Evolutionary conservation across 2,113 vertebrate genomes (phyloP).

Genomic region (Catagonus wagneri): DNA sequence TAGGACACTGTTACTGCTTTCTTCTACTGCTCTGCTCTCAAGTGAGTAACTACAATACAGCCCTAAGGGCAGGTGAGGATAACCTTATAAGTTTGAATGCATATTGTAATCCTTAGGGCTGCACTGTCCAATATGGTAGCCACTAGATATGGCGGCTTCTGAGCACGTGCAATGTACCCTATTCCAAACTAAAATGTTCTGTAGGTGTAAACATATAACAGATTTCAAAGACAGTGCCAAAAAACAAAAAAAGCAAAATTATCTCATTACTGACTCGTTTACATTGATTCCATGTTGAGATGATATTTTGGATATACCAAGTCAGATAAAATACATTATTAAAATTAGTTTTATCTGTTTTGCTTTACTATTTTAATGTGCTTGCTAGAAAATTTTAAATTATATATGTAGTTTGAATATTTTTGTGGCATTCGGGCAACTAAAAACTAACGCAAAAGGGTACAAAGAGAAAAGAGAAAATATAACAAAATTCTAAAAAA

Average conservation of each 20-base stretch:
- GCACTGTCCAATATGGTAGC: background rate
- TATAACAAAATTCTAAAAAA: constrained; percentile 22
- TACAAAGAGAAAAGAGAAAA: constrained; percentile 41
- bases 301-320: constrained; percentile 10
- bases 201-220: background rate
- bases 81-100: background rate
- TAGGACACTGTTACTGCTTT: background rate
- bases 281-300: background rate
- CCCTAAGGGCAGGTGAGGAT: background rate
- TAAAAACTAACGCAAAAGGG: background rate
- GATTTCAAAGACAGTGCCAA: constrained; percentile 27
- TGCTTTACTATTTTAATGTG: constrained; percentile 41
- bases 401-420: background rate
- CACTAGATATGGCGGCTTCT: background rate
- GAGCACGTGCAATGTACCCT: background rate
- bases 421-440: background rate
- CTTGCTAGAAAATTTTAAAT: constrained; percentile 30
- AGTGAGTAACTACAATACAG: background rate
- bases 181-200: background rate
- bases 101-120: background rate
- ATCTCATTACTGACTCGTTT: background rate
- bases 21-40: background rate
- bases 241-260: background rate
- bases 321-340: background rate
- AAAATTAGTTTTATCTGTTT: constrained; percentile 57